Percentiles rank a stretch among this genome's conserved stretches.
Evolutionary conservation across 1,140 invertebrate species (phyloP).

Genomic region (Grapholita molesta): DNA sequence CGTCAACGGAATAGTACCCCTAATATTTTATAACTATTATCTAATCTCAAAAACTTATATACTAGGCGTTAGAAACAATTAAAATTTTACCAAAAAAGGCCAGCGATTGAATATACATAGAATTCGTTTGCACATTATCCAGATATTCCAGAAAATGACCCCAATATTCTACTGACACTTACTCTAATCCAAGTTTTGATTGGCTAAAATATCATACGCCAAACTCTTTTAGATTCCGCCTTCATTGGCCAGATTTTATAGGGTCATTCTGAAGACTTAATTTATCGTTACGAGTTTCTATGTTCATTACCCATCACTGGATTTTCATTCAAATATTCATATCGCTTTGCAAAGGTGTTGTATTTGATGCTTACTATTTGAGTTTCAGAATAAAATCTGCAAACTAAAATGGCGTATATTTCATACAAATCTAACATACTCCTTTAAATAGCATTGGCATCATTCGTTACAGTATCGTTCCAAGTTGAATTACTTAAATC

Average conservation of each 20-base stretch:
- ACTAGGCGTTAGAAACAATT: background rate
- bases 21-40: background rate
- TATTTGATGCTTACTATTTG: background rate
- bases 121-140: too few relatives aligned
- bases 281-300: too few relatives aligned
- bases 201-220: too few relatives aligned
- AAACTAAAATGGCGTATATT: constrained; percentile 24
- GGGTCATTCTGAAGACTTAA: too few relatives aligned
- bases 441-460: background rate
- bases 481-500: background rate
- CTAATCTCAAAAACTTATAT: background rate
- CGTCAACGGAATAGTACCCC: background rate
- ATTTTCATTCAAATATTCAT: constrained; percentile 3
- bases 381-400: background rate
- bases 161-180: too few relatives aligned
- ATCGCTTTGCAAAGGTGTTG: background rate
- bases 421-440: background rate
- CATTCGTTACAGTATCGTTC: constrained; percentile 1
- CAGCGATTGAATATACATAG: too few relatives aligned
- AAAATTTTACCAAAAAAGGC: background rate
- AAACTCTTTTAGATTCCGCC: too few relatives aligned
- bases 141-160: too few relatives aligned
- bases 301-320: too few relatives aligned
- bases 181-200: too few relatives aligned
- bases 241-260: too few relatives aligned